Base-by-base conservation (phyloP, 2,888 invertebrate species). In the Drosophila testacea region DNA sequence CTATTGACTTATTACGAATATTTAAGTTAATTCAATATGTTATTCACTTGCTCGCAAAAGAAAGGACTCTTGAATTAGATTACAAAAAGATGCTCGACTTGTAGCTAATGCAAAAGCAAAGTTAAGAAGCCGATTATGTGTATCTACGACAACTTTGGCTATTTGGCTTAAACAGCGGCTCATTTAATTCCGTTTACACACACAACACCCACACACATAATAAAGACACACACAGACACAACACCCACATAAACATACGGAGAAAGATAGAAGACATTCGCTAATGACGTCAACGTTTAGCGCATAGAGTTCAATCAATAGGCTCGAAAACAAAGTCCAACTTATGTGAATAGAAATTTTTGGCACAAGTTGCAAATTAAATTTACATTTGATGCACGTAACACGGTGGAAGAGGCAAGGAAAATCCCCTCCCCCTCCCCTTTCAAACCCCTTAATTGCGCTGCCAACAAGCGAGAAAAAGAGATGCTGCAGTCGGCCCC, bases 321-420 rank as follows among this genome's bases (percentile, higher is more conserved):
- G 59, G 61, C 71, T 28, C 47, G 39, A 41, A 62, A 67, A 63
- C 61, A 71, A 36, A 32, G 61, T 11, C 47, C 46, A 73, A 70
- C 62, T 65, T 68, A 56, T 74, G 70, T 57, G 66, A 52, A 70
- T 34, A 54, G 63, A 41, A 61, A 61, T 27, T 56, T 56, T 52
- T 88, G 79, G 84, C 87, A 83, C 72, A 83, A 88, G 87, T 81
- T 83, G 82, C 87, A 81, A 83, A 83, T 81, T 79, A 87, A 88
- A 88, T 83, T 83, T 87, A 87, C 84, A 83, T 83, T 83, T 87
- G 79, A 79, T 87, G 79, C 83, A 88, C 87, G 88, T 83, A 86
- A 55, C 74, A 47, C 28, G 38, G 38, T 38, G 57, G 52, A 46
- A 51, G 9, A 22, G 42, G 9, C 9, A 41, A 9, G 16, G 52